Conservation (phyloP, 2,888 invertebrate genomes). For the Cabera pusaria region DNA sequence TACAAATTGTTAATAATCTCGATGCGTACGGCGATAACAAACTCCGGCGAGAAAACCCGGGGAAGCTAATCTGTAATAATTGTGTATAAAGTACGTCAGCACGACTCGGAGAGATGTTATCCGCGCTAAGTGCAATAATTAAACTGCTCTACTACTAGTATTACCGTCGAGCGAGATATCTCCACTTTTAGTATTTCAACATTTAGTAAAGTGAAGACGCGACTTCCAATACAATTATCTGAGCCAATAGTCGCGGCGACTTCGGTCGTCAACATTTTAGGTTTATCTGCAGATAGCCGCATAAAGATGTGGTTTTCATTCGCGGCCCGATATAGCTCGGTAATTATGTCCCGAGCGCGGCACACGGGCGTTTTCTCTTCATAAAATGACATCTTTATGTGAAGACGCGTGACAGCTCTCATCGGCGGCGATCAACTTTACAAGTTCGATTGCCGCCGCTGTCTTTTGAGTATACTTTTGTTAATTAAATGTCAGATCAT, state of each 20-base stretch:
- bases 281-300: constrained; percentile 60
- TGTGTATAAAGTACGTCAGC: no score
- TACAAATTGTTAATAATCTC: no score
- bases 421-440: constrained; percentile 3
- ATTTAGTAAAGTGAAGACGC: constrained; percentile 12
- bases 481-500: constrained; percentile 21
- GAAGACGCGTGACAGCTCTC: constrained; percentile 10
- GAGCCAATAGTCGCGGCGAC: constrained; percentile 42
- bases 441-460: constrained; percentile 12
- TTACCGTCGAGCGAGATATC: constrained; percentile 1
- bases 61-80: no score
- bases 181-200: constrained; percentile 8
- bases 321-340: constrained; percentile 54
- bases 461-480: constrained; percentile 8
- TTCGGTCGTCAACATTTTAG: constrained; percentile 59
- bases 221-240: constrained; percentile 43
- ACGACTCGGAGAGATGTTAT: neutral
- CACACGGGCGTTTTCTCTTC: constrained; percentile 50
- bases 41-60: no score
- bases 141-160: constrained; percentile 1
- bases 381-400: constrained; percentile 51
- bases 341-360: constrained; percentile 50
- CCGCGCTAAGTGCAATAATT: neutral
- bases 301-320: constrained; percentile 70
- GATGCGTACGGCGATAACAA: no score